Conservation (phyloP, 2,113 vertebrate species). For the Fukomys damarensis region DNA sequence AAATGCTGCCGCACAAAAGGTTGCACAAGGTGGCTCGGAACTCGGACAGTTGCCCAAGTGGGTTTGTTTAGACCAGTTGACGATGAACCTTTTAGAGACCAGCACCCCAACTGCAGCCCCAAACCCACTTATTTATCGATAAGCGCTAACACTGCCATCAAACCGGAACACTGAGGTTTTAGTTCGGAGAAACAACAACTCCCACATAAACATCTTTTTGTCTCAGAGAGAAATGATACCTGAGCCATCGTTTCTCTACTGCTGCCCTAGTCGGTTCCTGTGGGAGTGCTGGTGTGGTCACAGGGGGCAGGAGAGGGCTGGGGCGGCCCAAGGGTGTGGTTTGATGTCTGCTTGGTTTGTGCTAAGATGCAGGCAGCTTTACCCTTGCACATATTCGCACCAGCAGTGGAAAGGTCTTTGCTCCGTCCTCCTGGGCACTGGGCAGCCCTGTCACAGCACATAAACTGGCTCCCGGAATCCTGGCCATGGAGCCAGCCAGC, state of each 20-base stretch:
- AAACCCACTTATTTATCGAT: not conserved
- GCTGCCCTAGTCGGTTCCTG: fast-evolving
- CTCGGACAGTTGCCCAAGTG: fast-evolving
- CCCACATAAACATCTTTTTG: not conserved
- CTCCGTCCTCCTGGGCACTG: not conserved
- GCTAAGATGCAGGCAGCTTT: fast-evolving
- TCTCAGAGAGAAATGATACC: not conserved
- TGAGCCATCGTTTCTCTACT: not conserved
- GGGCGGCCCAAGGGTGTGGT: fast-evolving
- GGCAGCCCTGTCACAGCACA: fast-evolving
- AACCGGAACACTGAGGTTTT: not conserved
- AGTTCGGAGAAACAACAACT: not conserved
- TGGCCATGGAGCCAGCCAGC: not conserved
- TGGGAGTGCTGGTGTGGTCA: fast-evolving
- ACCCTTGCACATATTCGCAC: fast-evolving
- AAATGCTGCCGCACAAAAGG: not conserved
- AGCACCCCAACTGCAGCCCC: not conserved
- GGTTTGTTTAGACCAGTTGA: not conserved
- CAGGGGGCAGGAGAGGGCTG: fast-evolving
- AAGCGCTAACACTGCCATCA: not conserved
- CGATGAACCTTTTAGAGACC: not conserved
- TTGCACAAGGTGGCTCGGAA: fast-evolving
- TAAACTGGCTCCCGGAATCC: fast-evolving
- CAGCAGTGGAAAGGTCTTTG: not conserved
- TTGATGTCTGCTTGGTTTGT: too few relatives aligned